Conservation (phyloP, 2,113 vertebrate species). For the Progne subis region DNA sequence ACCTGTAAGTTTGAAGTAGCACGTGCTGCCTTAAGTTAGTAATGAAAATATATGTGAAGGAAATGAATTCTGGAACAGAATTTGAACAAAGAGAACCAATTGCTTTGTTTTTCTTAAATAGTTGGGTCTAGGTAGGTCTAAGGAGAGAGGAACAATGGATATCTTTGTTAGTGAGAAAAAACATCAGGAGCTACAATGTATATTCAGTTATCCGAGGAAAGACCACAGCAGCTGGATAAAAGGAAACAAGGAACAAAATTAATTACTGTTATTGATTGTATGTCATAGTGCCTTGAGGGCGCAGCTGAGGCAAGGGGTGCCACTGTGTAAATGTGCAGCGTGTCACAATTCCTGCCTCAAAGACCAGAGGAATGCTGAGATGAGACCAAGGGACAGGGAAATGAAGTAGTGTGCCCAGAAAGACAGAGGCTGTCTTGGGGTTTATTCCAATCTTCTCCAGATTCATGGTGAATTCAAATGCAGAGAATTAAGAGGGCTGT, state of each 20-base stretch:
- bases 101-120: background rate
- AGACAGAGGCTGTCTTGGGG: background rate
- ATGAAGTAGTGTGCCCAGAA: background rate
- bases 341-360: background rate
- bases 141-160: background rate
- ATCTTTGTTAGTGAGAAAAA: background rate
- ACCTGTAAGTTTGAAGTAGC: background rate
- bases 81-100: background rate
- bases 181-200: background rate
- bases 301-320: background rate
- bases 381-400: background rate
- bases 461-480: background rate
- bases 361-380: background rate
- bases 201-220: background rate
- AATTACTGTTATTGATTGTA: background rate
- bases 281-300: background rate
- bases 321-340: fast-evolving
- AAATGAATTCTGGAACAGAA: background rate
- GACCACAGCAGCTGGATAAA: background rate
- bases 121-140: background rate
- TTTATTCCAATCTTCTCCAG: background rate
- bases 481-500: background rate
- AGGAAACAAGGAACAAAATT: background rate
- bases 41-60: background rate
- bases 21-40: background rate